Percentiles rank a stretch among this genome's conserved stretches.
phyloP scores from a whole-genome alignment of 2,113 vertebrate genomes.

The Perognathus longimembris region DNA sequence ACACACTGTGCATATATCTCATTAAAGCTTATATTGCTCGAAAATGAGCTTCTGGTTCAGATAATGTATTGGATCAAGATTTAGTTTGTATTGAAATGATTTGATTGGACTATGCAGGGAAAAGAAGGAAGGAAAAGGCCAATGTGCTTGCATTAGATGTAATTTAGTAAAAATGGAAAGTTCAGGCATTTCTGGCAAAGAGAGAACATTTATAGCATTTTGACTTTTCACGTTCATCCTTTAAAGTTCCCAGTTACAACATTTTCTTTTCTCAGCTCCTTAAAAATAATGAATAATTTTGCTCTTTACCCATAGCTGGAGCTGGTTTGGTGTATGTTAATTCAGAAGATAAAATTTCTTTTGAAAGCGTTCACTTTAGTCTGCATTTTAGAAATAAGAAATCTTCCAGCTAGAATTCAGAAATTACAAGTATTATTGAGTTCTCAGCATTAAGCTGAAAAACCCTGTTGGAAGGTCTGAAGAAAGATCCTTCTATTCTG shows the following conservation, averaged over 20 bases:
- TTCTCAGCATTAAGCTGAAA: constrained; percentile 39
- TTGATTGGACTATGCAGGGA: constrained; percentile 69
- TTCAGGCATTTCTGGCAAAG: constrained; percentile 71
- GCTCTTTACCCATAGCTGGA: constrained; percentile 45
- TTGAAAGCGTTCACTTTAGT: constrained; percentile 60
- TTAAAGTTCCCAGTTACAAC: constrained; percentile 75
- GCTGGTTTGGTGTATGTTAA: constrained; percentile 66
- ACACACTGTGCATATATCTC: constrained; percentile 65
- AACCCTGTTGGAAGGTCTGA: neutral
- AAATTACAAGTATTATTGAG: constrained; percentile 22
- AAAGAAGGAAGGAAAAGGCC: constrained; percentile 75
- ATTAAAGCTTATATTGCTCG: constrained; percentile 69
- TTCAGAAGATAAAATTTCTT: constrained; percentile 72
- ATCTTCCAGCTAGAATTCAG: constrained; percentile 32
- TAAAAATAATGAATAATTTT: constrained; percentile 79
- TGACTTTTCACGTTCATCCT: constrained; percentile 75
- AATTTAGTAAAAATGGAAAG: constrained; percentile 81
- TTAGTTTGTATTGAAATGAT: constrained; percentile 75
- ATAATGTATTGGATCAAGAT: constrained; percentile 77
- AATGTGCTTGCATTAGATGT: constrained; percentile 74
- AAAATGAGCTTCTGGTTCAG: constrained; percentile 72
- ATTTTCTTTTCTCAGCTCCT: constrained; percentile 77
- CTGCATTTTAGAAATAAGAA: constrained; percentile 44
- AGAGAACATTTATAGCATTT: constrained; percentile 78
- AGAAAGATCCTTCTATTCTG: neutral